phyloP scores from a whole-genome alignment of 2,113 vertebrate genomes.

The Grallaria varia region DNA sequence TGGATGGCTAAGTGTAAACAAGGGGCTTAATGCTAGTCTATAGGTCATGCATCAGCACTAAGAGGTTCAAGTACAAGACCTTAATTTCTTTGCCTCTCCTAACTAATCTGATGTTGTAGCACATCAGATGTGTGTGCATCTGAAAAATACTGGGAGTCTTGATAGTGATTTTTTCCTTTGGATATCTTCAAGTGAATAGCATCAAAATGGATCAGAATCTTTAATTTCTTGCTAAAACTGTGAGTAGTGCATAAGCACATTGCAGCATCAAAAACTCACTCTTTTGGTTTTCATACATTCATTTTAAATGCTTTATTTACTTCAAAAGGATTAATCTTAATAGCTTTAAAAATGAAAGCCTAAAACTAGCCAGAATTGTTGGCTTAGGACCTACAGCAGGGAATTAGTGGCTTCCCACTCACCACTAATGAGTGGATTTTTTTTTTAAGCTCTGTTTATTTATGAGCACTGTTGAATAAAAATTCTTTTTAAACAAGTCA shows the following conservation, averaged over 20 bases:
- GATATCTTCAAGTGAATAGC: not conserved
- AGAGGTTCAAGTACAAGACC: not conserved
- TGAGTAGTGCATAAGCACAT: not conserved
- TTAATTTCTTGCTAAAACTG: not conserved
- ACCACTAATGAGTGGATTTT: slow-evolving; percentile 54
- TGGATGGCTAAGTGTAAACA: slow-evolving; percentile 12
- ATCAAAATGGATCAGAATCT: not conserved
- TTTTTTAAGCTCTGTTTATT: slow-evolving; percentile 56
- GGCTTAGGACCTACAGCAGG: slow-evolving; percentile 43
- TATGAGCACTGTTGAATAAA: slow-evolving; percentile 29
- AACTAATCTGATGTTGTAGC: not conserved
- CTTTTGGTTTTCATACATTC: not conserved
- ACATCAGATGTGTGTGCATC: not conserved
- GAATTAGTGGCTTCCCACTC: slow-evolving; percentile 63
- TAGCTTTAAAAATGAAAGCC: slow-evolving; percentile 59
- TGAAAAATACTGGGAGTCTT: not conserved
- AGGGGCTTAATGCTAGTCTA: not conserved
- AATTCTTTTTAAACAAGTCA: slow-evolving; percentile 39
- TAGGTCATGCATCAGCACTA: not conserved
- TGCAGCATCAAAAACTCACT: not conserved
- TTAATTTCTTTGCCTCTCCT: not conserved
- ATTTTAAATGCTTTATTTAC: slow-evolving; percentile 55
- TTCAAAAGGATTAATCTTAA: slow-evolving; percentile 56
- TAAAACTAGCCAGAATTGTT: slow-evolving; percentile 52
- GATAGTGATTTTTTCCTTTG: not conserved